Evolutionary conservation across 2,888 invertebrate genomes (phyloP).

Genomic region (Calliopum simillimum): DNA sequence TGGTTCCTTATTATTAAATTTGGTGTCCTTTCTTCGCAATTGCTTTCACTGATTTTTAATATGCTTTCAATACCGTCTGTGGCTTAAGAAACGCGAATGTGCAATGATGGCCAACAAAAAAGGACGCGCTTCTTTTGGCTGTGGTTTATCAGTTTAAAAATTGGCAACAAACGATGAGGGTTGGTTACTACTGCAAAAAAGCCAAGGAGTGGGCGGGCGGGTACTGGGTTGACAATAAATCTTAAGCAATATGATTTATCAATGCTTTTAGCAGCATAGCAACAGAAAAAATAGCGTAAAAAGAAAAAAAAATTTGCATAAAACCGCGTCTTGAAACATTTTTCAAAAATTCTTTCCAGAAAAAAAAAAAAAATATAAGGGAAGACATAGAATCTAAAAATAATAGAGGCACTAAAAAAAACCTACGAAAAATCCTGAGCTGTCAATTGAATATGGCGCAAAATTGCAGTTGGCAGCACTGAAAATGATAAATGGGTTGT

Average conservation of each 20-base stretch:
- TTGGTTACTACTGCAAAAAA: no score
- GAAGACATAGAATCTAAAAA: no score
- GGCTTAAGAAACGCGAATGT: no score
- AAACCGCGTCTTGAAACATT: constrained; percentile 30
- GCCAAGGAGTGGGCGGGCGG: not conserved
- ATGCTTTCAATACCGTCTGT: no score
- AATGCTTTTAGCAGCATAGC: constrained; percentile 31
- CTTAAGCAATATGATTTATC: constrained; percentile 31
- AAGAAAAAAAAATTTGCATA: constrained; percentile 25
- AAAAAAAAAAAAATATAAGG: constrained; percentile 35
- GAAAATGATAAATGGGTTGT: constrained; percentile 26
- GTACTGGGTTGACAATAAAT: constrained; percentile 29
- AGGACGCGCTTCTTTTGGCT: no score
- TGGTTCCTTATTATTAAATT: no score
- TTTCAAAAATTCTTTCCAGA: constrained; percentile 33
- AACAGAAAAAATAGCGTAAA: not conserved
- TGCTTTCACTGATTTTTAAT: no score
- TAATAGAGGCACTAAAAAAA: constrained; percentile 32
- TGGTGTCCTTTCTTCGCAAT: no score
- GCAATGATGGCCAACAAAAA: no score
- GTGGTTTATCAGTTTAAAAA: no score
- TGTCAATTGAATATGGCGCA: constrained; percentile 33
- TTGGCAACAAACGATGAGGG: no score
- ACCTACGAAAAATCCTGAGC: constrained; percentile 25
- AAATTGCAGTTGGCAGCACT: constrained; percentile 28